Conservation (phyloP, 2,113 vertebrate genomes). For the Malurus cyaneus region DNA sequence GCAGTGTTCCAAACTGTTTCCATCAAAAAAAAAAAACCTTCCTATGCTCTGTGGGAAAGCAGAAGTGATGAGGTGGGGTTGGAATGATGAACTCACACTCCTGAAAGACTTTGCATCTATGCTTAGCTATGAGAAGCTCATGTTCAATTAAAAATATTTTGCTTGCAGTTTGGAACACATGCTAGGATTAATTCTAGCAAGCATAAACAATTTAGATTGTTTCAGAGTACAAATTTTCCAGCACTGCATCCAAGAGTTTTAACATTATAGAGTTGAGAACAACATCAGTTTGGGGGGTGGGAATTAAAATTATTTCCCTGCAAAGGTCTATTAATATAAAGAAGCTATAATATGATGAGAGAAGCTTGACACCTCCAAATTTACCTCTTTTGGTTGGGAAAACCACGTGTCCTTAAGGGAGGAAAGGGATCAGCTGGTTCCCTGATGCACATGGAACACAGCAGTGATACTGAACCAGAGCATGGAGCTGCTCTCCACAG, state of each 20-base stretch:
- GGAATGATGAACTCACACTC: not conserved
- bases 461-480: not conserved
- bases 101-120: not conserved
- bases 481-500: not conserved
- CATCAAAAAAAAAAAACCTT: not conserved
- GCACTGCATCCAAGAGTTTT: not conserved
- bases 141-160: not conserved
- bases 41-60: not conserved
- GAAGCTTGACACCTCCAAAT: not conserved
- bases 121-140: not conserved
- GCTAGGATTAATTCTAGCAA: not conserved
- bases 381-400: not conserved
- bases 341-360: not conserved
- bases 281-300: rapidly evolving
- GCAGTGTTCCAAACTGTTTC: not conserved
- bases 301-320: not conserved
- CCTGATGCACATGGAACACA: not conserved
- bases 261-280: not conserved
- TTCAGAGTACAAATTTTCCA: not conserved
- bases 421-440: not conserved
- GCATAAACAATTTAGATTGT: not conserved
- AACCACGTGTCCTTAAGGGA: not conserved
- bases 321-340: not conserved
- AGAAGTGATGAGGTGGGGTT: not conserved
- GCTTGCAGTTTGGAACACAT: not conserved